These are phyloP conservation scores for Lithophane leautieri DNA, from an alignment of 2,888 invertebrate species.

Conservation along the genomic window DNA sequence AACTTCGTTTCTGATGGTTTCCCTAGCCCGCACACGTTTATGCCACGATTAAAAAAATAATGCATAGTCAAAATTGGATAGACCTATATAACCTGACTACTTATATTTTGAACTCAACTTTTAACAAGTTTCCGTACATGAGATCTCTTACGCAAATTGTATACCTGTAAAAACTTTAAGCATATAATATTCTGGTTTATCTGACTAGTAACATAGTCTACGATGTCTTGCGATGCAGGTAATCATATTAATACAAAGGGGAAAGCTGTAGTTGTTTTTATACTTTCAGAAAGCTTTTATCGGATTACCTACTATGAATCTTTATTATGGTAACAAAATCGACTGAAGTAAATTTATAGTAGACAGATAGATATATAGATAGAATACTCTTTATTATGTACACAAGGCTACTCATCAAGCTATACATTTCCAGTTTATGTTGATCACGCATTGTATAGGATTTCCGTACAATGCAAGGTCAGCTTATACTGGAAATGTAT, in stretches of 20 bases:
- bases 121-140: background rate
- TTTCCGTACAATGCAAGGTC: no score
- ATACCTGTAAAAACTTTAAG: background rate
- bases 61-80: background rate
- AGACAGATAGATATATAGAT: no score
- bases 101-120: background rate
- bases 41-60: background rate
- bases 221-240: background rate
- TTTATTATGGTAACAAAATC: constrained; percentile 21
- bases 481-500: no score
- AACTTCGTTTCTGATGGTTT: no score
- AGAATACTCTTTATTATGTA: no score
- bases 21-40: no score
- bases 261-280: constrained; percentile 13
- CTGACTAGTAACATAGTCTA: background rate
- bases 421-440: no score
- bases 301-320: constrained; percentile 23
- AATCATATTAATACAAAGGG: constrained; percentile 33
- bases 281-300: constrained; percentile 34
- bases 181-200: constrained; percentile 19
- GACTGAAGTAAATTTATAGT: background rate
- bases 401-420: no score
- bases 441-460: no score
- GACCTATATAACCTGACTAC: background rate
- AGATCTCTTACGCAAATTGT: background rate